Evolutionary conservation across 2,113 vertebrate species (phyloP).

Genomic region (Epinephelus moara): DNA sequence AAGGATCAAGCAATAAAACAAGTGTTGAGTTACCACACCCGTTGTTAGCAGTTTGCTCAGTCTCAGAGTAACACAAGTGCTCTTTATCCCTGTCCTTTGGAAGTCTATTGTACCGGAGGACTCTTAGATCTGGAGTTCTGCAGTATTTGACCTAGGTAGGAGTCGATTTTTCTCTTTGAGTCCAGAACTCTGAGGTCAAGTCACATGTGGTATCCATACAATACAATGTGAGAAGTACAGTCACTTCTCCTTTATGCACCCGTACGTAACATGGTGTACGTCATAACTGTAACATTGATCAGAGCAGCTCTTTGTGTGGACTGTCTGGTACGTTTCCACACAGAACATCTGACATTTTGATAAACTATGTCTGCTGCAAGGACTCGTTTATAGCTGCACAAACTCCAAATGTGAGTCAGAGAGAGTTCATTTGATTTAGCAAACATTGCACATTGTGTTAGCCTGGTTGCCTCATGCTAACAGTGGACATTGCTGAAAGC

Average conservation of each 20-base stretch:
- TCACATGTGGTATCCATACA: no score
- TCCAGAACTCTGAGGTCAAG: no score
- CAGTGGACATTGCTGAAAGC: neutral
- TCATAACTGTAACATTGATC: neutral
- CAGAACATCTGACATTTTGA: neutral
- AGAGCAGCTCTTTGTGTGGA: neutral
- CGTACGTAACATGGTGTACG: neutral
- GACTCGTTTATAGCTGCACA: neutral
- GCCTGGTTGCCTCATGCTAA: neutral
- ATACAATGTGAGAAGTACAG: constrained; percentile 18
- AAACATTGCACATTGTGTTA: constrained; percentile 9
- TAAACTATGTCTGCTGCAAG: neutral
- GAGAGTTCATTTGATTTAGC: neutral
- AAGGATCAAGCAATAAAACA: constrained; percentile 7
- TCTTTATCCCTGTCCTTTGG: constrained; percentile 22
- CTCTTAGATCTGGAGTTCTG: neutral
- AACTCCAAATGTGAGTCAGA: constrained; percentile 18
- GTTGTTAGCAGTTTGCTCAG: neutral
- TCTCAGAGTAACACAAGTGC: constrained; percentile 34
- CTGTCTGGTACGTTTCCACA: neutral
- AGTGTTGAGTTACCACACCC: constrained; percentile 30
- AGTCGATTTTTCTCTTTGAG: neutral
- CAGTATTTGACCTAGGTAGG: neutral
- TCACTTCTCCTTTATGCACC: constrained; percentile 11
- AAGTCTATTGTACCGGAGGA: neutral